A percentile compares a stretch with the other conserved stretches of the same genome.
These are phyloP conservation scores for Glyphotaelius pellucidus DNA, from an alignment of 2,888 invertebrate genomes.

Conservation along the genomic window DNA sequence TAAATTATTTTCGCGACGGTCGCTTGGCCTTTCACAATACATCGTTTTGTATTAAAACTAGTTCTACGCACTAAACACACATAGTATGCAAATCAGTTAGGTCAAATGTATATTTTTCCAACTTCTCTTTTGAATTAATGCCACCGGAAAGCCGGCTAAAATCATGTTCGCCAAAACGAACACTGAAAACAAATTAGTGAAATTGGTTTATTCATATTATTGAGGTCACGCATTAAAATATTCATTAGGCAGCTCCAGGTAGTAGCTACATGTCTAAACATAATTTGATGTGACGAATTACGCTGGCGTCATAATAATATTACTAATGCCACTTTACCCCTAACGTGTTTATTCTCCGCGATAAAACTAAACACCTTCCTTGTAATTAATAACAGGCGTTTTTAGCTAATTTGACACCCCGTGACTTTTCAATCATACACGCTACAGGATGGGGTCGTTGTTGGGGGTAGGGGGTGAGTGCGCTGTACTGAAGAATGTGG, in stretches of 20 bases:
- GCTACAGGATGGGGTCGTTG: not conserved
- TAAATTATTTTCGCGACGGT: too few relatives aligned
- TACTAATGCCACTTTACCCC: not conserved
- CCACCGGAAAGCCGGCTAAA: not conserved
- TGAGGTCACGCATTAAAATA: not conserved
- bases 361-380: not conserved
- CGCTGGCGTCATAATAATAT: not conserved
- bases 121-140: not conserved
- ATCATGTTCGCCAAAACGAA: not conserved
- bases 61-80: too few relatives aligned
- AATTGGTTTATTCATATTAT: not conserved
- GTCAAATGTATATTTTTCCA: too few relatives aligned
- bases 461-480: not conserved
- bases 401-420: constrained; percentile 42
- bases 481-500: not conserved
- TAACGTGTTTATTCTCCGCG: not conserved
- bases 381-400: constrained; percentile 26
- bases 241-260: not conserved
- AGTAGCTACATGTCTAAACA: not conserved
- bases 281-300: not conserved
- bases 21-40: too few relatives aligned
- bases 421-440: constrained; percentile 38
- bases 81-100: too few relatives aligned
- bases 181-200: not conserved
- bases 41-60: too few relatives aligned